Percentiles rank a stretch among this genome's conserved stretches.
Evolutionary conservation across 2,888 invertebrate genomes (phyloP).

Genomic region (Heliconius ismenius): DNA sequence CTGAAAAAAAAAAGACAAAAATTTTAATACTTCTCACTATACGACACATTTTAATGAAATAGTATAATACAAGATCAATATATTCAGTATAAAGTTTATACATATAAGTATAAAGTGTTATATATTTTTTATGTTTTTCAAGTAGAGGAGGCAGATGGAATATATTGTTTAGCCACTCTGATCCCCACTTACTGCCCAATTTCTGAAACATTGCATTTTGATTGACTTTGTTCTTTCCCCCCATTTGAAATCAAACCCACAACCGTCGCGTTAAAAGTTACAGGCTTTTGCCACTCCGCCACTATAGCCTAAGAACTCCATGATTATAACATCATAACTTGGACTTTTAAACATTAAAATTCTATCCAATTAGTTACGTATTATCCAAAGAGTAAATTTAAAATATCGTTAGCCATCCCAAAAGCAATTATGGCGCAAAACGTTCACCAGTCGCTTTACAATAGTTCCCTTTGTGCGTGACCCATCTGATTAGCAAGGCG

Average conservation of each 20-base stretch:
- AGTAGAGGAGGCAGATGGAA: too few relatives aligned
- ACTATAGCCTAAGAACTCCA: not conserved
- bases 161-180: too few relatives aligned
- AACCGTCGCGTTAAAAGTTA: too few relatives aligned
- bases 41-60: not conserved
- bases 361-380: slow-evolving; percentile 11
- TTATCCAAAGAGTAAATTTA: slow-evolving; percentile 23
- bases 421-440: slow-evolving; percentile 47
- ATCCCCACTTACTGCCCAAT: too few relatives aligned
- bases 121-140: too few relatives aligned
- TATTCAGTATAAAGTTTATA: too few relatives aligned
- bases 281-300: not conserved
- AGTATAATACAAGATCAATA: too few relatives aligned
- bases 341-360: not conserved
- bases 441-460: slow-evolving; percentile 47
- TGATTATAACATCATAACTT: too few relatives aligned
- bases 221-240: too few relatives aligned
- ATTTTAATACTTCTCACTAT: slow-evolving; percentile 5
- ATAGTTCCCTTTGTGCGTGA: slow-evolving; percentile 46
- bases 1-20: slow-evolving; percentile 60
- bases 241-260: too few relatives aligned
- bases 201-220: too few relatives aligned
- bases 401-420: slow-evolving; percentile 21
- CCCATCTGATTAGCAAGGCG: slow-evolving; percentile 47
- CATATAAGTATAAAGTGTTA: too few relatives aligned